Base-by-base conservation (phyloP, 1,140 invertebrate genomes). In the Gryon sp. region DNA sequence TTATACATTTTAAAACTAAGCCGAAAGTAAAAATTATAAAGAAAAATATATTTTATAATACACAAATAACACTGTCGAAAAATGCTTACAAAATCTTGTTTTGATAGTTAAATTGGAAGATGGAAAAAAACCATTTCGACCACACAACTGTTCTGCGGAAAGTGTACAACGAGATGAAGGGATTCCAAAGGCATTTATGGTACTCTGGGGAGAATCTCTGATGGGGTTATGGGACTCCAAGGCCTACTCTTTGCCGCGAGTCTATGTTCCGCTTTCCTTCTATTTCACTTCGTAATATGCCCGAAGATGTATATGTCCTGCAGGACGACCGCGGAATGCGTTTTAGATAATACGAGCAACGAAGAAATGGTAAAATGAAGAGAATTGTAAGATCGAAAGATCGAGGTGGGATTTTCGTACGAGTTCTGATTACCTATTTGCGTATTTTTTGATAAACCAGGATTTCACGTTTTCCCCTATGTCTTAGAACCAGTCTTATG, bases 141-240 rank as follows among this genome's bases (percentile, higher is more conserved):
- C 82, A 66, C 81, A 80, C 63, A 75, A 83, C 77, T 79, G 55
- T 80, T 79, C 60, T 80, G 78, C 76, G 48, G 78, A 80, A 77
- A 69, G 65, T 70, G 57, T 73, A 70, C 53, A 69, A 46, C 59
- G 65, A 59, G 28, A 65, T 11, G 57, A 38, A 65, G 52, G 69
- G 60, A 57, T 50, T 73, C 38, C 30, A 68, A 38, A 52, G 74
- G 70, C 74, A 69, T 83, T 87, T 87, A 88, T 87, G 81, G 68
- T 52, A 74, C 87, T 86, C 86, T 36, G 79, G 87, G 84, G 87
- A 88, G 78, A 63, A 83, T 75, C 82, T 76, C 84, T 88, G 87
- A 89, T 89, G 87, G 86, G 87, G 87, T 88, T 89, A 89, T 87
- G 82, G 82, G 86, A 85, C 87, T 89, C 87, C 60, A 79, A 88